A percentile compares a stretch with the other conserved stretches of the same genome.
These are phyloP conservation scores for Bombus affinis DNA, from an alignment of 1,140 invertebrate genomes.

Conservation along the genomic window DNA sequence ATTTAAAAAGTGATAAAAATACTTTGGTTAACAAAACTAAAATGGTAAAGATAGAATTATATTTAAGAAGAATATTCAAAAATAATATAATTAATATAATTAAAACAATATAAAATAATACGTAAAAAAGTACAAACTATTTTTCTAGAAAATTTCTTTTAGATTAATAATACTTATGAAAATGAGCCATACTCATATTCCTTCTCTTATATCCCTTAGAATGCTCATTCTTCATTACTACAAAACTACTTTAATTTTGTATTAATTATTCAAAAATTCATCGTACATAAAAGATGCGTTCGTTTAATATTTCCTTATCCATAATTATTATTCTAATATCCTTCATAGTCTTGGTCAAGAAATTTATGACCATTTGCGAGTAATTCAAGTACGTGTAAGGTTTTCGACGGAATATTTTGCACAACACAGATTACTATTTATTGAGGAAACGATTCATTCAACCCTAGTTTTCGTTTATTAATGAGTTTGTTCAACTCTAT, in stretches of 20 bases:
- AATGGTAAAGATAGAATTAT: too few species aligned
- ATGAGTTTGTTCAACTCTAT: not conserved
- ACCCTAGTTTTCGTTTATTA: not conserved
- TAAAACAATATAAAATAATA: too few species aligned
- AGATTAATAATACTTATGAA: not conserved
- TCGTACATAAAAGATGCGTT: not conserved
- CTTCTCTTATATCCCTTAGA: too few species aligned
- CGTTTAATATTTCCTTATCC: not conserved
- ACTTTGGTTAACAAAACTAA: too few species aligned
- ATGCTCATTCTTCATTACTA: not conserved
- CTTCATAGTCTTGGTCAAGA: not conserved
- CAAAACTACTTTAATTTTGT: too few species aligned
- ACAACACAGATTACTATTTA: not conserved
- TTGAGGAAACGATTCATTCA: not conserved
- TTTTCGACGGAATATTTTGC: not conserved
- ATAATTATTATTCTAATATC: not conserved
- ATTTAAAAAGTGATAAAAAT: too few species aligned
- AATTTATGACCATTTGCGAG: not conserved
- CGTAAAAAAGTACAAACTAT: not conserved
- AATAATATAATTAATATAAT: too few species aligned
- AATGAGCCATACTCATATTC: not conserved
- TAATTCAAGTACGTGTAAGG: not conserved
- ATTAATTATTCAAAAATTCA: too few species aligned
- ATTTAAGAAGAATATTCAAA: too few species aligned
- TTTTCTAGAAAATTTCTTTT: not conserved